Evolutionary conservation across 2,888 invertebrate species (phyloP).

Genomic region (Ctena decussata): DNA sequence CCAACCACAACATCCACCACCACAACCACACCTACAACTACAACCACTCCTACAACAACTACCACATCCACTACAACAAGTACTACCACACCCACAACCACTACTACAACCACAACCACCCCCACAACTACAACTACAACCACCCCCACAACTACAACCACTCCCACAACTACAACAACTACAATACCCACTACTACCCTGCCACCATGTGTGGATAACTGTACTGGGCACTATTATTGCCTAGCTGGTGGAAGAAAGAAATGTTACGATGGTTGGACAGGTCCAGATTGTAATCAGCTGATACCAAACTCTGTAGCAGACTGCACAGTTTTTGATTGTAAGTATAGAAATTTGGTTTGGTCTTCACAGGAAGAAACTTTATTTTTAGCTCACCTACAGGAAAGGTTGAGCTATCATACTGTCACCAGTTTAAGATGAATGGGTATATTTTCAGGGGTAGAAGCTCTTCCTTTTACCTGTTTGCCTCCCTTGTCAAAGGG

Average conservation of each 20-base stretch:
- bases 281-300: slow-evolving; percentile 23
- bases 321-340: slow-evolving; percentile 52
- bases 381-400: no score
- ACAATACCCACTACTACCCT: slow-evolving; percentile 26
- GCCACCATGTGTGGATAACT: slow-evolving; percentile 24
- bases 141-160: slow-evolving; percentile 3
- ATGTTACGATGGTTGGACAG: slow-evolving; percentile 48
- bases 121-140: slow-evolving; percentile 9
- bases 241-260: neutral
- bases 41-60: slow-evolving; percentile 24
- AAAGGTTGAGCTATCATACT: no score
- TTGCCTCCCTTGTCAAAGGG: no score
- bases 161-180: slow-evolving; percentile 1
- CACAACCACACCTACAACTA: slow-evolving; percentile 20
- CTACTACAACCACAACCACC: slow-evolving; percentile 32
- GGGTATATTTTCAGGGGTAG: no score
- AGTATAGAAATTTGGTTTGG: slow-evolving; percentile 49
- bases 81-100: slow-evolving; percentile 33
- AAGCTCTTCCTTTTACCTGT: no score
- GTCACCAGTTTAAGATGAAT: no score
- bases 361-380: neutral
- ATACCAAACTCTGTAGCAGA: slow-evolving; percentile 29
- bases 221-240: slow-evolving; percentile 33
- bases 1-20: slow-evolving; percentile 20
- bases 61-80: neutral